These are phyloP conservation scores for Eupeodes corollae DNA, from an alignment of 1,140 invertebrate genomes.

Conservation along the genomic window DNA sequence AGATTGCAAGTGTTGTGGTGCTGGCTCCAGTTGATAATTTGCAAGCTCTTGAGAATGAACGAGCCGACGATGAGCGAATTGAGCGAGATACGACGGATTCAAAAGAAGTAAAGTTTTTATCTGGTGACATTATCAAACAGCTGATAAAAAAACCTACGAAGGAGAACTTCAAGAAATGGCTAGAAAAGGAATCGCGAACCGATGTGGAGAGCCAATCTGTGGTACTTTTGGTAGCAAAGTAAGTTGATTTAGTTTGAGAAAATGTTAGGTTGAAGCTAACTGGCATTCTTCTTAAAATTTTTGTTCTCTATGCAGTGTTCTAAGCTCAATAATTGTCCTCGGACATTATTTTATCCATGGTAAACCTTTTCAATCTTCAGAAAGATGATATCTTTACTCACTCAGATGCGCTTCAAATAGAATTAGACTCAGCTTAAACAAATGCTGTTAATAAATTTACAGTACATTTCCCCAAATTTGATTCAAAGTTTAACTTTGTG, in stretches of 20 bases:
- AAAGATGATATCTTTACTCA: no score
- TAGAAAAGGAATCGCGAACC: conserved; percentile 61
- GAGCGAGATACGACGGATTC: conserved; percentile 37
- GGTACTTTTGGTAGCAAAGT: conserved; percentile 66
- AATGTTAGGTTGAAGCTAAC: no score
- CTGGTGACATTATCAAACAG: conserved; percentile 60
- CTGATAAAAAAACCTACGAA: conserved; percentile 59
- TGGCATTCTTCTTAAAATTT: no score
- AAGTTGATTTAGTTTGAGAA: conserved; percentile 32
- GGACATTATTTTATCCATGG: no score
- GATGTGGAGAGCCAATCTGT: conserved; percentile 62
- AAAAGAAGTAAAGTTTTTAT: conserved; percentile 49
- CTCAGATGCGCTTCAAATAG: no score
- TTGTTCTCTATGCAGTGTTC: no score
- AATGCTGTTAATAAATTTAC: no score
- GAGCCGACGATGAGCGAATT: conserved; percentile 16
- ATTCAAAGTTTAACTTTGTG: no score
- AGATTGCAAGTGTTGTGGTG: conserved; percentile 69
- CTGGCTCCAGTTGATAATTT: conserved; percentile 57
- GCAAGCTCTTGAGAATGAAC: conserved; percentile 33
- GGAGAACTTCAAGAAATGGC: conserved; percentile 69
- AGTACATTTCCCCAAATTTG: no score
- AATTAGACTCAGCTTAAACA: no score
- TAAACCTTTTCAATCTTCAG: no score
- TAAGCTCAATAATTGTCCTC: no score